Evolutionary conservation across 2,888 invertebrate species (phyloP).

Genomic region (Icerya purchasi): DNA sequence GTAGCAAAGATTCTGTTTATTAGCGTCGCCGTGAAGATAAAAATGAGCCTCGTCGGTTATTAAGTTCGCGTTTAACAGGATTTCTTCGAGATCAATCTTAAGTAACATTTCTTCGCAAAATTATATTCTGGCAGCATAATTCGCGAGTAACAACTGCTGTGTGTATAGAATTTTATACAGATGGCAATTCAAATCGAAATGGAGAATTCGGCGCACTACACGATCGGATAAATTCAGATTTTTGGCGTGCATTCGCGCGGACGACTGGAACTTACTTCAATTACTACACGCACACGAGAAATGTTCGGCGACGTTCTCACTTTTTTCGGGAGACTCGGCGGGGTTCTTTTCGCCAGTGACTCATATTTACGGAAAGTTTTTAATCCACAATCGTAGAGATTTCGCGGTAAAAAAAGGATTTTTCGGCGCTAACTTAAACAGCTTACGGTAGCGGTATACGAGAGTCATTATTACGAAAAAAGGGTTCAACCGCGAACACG

Average conservation of each 20-base stretch:
- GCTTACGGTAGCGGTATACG: neutral
- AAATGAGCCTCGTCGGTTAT: no score
- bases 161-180: neutral
- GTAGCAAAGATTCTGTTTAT: no score
- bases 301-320: neutral
- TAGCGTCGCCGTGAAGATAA: no score
- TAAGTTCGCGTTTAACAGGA: no score
- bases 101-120: no score
- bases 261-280: neutral
- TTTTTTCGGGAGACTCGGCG: no score
- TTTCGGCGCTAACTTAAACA: neutral
- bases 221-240: neutral
- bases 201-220: neutral
- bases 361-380: neutral
- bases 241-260: neutral
- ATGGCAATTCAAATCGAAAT: neutral
- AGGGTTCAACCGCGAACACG: neutral
- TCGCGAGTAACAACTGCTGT: neutral
- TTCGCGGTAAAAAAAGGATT: neutral
- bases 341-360: neutral
- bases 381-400: neutral
- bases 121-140: no score
- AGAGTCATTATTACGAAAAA: neutral
- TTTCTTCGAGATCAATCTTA: no score
- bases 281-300: neutral